A percentile compares a stretch with the other conserved stretches of the same genome.
phyloP scores from a whole-genome alignment of 2,797 vertebrate genomes.

The Sparidentex hasta region DNA sequence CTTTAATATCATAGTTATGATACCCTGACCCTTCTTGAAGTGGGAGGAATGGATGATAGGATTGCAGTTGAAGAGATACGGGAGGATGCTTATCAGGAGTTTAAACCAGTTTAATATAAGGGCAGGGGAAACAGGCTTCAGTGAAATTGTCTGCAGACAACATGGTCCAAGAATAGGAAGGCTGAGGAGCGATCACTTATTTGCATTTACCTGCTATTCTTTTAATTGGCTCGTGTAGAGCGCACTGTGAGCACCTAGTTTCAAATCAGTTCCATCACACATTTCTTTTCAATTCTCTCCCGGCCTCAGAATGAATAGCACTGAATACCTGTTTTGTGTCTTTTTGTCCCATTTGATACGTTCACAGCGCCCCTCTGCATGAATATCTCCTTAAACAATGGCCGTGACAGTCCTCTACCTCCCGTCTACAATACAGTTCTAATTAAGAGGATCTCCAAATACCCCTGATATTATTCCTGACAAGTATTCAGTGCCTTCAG shows the following conservation, averaged over 20 bases:
- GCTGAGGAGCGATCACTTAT: constrained; percentile 83
- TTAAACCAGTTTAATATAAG: constrained; percentile 74
- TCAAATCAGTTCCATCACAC: constrained; percentile 4
- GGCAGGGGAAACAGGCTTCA: constrained; percentile 47
- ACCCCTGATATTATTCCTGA: constrained; percentile 76
- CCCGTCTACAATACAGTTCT: constrained; percentile 60
- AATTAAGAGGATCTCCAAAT: constrained; percentile 66
- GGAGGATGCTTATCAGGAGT: constrained; percentile 61
- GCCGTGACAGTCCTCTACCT: constrained; percentile 34
- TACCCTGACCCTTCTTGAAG: constrained; percentile 70
- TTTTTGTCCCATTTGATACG: constrained; percentile 50
- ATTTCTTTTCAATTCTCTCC: constrained; percentile 41
- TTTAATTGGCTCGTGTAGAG: constrained; percentile 44
- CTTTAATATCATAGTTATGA: constrained; percentile 65
- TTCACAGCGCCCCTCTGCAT: constrained; percentile 50
- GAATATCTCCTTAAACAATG: constrained; percentile 63
- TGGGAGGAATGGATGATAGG: constrained; percentile 68
- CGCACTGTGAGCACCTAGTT: not conserved
- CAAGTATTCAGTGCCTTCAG: constrained; percentile 64
- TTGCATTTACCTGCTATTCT: constrained; percentile 86
- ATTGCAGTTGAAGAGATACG: constrained; percentile 57
- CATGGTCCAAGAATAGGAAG: constrained; percentile 25
- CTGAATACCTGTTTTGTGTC: constrained; percentile 52
- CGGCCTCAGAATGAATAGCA: constrained; percentile 43
- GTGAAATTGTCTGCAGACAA: constrained; percentile 45